phyloP scores from a whole-genome alignment of 1,140 invertebrate species.

The Apis mellifera region DNA sequence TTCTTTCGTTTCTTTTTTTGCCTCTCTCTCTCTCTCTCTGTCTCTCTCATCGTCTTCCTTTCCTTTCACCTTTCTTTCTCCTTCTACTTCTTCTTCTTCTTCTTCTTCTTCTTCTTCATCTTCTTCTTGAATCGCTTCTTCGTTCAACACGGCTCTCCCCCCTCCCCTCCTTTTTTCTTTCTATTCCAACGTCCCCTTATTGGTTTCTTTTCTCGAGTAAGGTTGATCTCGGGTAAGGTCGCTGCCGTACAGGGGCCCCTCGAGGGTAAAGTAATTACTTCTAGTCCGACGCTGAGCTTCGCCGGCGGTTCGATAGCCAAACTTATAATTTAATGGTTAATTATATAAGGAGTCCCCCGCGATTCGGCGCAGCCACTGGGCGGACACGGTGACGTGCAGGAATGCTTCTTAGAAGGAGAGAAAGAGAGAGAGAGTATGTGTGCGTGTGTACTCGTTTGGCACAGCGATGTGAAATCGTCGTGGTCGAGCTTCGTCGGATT shows the following conservation, averaged over 20 bases:
- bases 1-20: conserved; percentile 56
- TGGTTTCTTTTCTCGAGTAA: conserved; percentile 11
- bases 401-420: conserved; percentile 65
- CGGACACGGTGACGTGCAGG: conserved; percentile 81
- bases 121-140: conserved; percentile 35
- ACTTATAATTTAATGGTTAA: conserved; percentile 83
- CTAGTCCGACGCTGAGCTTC: conserved; percentile 75
- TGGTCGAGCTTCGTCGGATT: too few relatives aligned
- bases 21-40: conserved; percentile 31
- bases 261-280: conserved; percentile 77
- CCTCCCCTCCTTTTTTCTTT: conserved; percentile 47
- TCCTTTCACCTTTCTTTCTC: conserved; percentile 53
- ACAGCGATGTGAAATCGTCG: not conserved
- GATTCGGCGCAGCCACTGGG: conserved; percentile 80
- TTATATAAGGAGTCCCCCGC: conserved; percentile 80
- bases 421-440: not conserved
- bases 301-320: conserved; percentile 77
- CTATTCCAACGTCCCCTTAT: conserved; percentile 35
- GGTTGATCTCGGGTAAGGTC: conserved; percentile 41
- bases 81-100: conserved; percentile 40
- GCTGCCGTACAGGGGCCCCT: conserved; percentile 52
- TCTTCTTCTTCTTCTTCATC: conserved; percentile 45
- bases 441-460: not conserved
- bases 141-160: conserved; percentile 4
- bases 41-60: conserved; percentile 47